These are phyloP conservation scores for Oncorhynchus nerka DNA, from an alignment of 2,113 vertebrate genomes.

Conservation along the genomic window DNA sequence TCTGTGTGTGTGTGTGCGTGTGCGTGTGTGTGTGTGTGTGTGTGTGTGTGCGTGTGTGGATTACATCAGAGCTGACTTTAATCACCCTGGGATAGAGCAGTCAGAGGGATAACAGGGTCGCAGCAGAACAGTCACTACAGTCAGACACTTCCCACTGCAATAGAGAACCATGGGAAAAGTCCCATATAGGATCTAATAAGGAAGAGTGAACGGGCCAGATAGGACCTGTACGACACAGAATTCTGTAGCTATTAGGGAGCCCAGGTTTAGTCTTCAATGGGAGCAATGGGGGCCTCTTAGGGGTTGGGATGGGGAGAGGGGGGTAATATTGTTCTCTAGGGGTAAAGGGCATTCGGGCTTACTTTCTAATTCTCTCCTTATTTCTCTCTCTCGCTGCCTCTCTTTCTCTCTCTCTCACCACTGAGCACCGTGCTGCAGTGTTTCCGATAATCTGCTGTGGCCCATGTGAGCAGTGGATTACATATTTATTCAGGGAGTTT, in stretches of 20 bases:
- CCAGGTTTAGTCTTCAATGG: background rate
- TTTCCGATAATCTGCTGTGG: slow-evolving; percentile 56
- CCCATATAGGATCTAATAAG: background rate
- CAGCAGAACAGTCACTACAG: background rate
- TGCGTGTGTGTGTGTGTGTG: too few species aligned
- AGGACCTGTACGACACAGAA: background rate
- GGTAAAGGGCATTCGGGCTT: background rate
- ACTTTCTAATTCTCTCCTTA: background rate
- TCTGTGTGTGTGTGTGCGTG: background rate
- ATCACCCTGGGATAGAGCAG: slow-evolving; percentile 40
- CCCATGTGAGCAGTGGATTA: slow-evolving; percentile 72
- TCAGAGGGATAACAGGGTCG: slow-evolving; percentile 17
- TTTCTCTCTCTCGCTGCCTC: background rate
- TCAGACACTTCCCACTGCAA: background rate
- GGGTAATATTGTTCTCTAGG: background rate
- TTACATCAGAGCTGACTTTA: slow-evolving; percentile 36
- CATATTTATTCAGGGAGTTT: slow-evolving; percentile 68
- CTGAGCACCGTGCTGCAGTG: slow-evolving; percentile 2
- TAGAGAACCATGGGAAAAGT: slow-evolving; percentile 23
- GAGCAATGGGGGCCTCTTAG: too few species aligned
- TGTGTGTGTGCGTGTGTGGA: slow-evolving; percentile 5
- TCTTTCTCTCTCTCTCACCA: too few species aligned
- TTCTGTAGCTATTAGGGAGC: background rate
- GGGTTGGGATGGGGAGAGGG: background rate
- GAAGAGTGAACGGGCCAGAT: background rate